Evolutionary conservation across 2,113 vertebrate species (phyloP), one percentile per base, ranked within the genome.

Genomic region (Melanostigma gelatinosum): DNA sequence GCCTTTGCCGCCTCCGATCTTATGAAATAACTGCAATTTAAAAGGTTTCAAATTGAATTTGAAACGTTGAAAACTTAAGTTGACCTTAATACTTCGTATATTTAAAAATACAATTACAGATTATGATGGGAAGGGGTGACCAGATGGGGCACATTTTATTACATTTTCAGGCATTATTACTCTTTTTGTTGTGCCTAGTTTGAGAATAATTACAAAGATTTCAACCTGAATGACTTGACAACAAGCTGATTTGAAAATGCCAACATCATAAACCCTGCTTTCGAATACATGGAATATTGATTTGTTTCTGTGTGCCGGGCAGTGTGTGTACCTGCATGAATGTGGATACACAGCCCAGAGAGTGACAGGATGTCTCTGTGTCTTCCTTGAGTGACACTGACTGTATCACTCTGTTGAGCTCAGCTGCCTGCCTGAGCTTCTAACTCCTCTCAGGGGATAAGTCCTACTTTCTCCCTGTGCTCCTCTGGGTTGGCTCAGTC

Each of bases 391-490:
- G 75, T 16, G 80, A 72, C 50, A 73, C 29, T 0, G 71, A 73
- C 29, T 0, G 71, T 63, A 83, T 87, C 81, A 75, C 65, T 82
- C 48, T 5, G 46, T 88, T 82, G 77, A 86, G 77, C 77, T 75
- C 63, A 79, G 75, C 85, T 79, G 79, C 72, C 72, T 84, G 16
- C 7, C 7, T 7, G 10, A 75, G 77, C 67, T 75, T 62, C 78
- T 85, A 85, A 79, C 72, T 77, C 34, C n/a, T 85, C 91, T 88
- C 83, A 15, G 75, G 88, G 87, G 88, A 90, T 64, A 79, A 90
- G 88, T 27, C 86, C 89, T 86, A 89, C 79, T 88, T 93, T 87
- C 55, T 72, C 66, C 80, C 66, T 3, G 38, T 6, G 0, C 77
- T 85, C 64, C 71, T 88, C 67, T 55, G 80, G 74, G 73, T 76